Evolutionary conservation across 2,113 vertebrate species (phyloP).

Genomic region (Ascaphus truei): DNA sequence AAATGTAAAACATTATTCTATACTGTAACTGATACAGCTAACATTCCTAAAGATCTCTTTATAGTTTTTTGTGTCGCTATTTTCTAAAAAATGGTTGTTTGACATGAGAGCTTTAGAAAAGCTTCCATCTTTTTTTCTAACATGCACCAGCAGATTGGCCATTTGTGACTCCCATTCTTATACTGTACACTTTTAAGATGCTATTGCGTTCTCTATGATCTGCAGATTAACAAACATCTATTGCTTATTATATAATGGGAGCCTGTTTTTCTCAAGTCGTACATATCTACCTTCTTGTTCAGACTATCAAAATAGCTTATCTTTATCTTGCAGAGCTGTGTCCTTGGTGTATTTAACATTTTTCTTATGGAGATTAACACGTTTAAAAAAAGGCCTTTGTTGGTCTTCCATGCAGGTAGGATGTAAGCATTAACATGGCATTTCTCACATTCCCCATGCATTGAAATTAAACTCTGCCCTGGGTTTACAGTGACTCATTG

Average conservation of each 20-base stretch:
- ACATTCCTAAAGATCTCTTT: no score
- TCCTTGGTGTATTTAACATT: conserved; percentile 48
- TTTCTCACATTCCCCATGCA: not conserved
- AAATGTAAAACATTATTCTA: no score
- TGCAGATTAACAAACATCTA: conserved; percentile 28
- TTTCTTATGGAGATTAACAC: conserved; percentile 56
- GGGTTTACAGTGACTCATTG: conserved; percentile 26
- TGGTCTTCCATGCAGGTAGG: conserved; percentile 31
- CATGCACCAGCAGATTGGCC: not conserved
- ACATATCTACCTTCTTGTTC: conserved; percentile 39
- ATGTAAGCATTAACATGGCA: not conserved
- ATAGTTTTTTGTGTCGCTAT: no score
- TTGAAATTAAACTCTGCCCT: conserved; percentile 28
- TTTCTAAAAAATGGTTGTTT: not conserved
- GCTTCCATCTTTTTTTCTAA: not conserved
- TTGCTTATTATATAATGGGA: conserved; percentile 7
- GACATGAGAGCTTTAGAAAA: not conserved
- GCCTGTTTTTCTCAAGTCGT: conserved; percentile 30
- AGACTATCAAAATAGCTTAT: conserved; percentile 54
- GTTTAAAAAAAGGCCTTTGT: conserved; percentile 52
- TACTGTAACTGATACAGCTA: no score
- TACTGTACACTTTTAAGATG: conserved; percentile 13
- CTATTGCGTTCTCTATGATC: conserved; percentile 24
- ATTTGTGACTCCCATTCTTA: not conserved
- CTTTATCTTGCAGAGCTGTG: conserved; percentile 54